Evolutionary conservation across 2,888 invertebrate species (phyloP), one percentile per base, ranked within the genome.

Genomic region (Orthonevra nobilis): DNA sequence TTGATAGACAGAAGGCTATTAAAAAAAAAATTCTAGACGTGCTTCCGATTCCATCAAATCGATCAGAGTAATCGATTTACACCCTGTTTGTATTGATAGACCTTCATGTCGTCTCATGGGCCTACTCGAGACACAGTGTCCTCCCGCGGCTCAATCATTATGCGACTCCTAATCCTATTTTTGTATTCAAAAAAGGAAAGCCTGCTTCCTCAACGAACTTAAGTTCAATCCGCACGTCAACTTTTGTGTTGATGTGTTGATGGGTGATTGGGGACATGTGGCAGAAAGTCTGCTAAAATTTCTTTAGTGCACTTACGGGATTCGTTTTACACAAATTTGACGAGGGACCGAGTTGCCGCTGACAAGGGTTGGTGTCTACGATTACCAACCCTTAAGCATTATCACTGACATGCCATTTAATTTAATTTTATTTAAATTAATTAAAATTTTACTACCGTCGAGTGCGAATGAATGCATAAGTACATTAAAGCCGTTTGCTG

Each of bases 21-120:
- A 40, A 69, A 17, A 58, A 30, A 20, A 28, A 3, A 34, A 40
- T n/a, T n/a, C n/a, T n/a, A n/a, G 28, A 46, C 28, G 26, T 66
- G 42, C 63, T 61, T 56, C 60, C 34, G 34, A 42, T 60, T 23
- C 42, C n/a, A 50, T 9, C 50, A 50, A 44, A 32, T 28, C 36
- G 60, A 61, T 61, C 50, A 52, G 19, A 32, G 26, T 52, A 69
- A 69, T 69, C 69, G 61, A 69, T 69, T 61, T 20, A n/a, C 23
- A 14, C 56, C 3, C 4, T 46, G 46, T 46, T 48, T 68, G 38
- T n/a, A 17, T 58, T 32, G 14, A 36, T 12, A 56, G 26, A 20
- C 14, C 7, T 4, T 20, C 6, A n/a, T n/a, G n/a, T 30, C n/a
- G 44, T 36, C 42, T 34, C 42, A 42, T 5, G 48, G 58, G 68